phyloP scores from a whole-genome alignment of 2,797 vertebrate genomes.

The Tenualosa thibaudeaui region DNA sequence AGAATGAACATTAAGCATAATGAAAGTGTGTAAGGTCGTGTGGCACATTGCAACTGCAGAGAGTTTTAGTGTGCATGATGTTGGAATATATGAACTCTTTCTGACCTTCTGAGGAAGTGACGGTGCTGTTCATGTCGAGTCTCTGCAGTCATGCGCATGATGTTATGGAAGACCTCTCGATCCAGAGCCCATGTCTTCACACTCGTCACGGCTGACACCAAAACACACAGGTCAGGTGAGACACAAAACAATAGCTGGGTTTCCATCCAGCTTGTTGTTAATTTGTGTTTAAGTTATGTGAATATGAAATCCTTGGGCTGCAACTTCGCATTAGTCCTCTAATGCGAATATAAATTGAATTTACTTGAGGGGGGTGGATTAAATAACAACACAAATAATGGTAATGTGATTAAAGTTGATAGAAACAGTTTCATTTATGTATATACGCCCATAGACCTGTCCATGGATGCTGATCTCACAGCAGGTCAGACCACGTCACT shows the following conservation, averaged over 20 bases:
- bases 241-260: constrained; percentile 1
- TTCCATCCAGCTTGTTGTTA: no score
- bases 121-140: constrained; percentile 86
- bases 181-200: constrained; percentile 91
- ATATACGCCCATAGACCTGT: no score
- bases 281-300: no score
- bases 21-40: not conserved
- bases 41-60: not conserved
- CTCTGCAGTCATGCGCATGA: constrained; percentile 91
- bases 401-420: no score
- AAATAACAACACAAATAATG: no score
- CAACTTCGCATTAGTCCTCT: no score
- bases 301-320: no score
- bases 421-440: no score
- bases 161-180: constrained; percentile 93
- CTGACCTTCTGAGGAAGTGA: constrained; percentile 88
- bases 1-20: not conserved
- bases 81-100: constrained; percentile 31
- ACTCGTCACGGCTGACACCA: constrained; percentile 78
- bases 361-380: no score
- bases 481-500: no score
- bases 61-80: constrained; percentile 1
- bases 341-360: no score
- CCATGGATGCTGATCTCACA: no score
- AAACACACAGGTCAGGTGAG: not conserved